These are phyloP conservation scores for Lasiommata megera DNA, from an alignment of 2,888 invertebrate genomes.

Conservation along the genomic window DNA sequence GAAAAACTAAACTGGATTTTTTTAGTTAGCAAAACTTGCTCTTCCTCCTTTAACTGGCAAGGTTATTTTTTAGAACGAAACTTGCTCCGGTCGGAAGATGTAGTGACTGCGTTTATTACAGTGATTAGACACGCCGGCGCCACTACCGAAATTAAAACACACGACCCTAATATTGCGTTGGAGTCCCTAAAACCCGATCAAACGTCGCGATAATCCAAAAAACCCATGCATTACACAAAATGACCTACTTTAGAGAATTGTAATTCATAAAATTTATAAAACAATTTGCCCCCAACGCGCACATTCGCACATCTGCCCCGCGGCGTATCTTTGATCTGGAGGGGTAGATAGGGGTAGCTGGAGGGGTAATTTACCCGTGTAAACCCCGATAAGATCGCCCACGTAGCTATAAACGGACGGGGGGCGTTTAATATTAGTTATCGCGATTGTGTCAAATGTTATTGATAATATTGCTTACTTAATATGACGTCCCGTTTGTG, in stretches of 20 bases:
- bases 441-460: conserved; percentile 9
- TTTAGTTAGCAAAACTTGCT: too few relatives aligned
- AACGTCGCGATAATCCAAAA: conserved; percentile 7
- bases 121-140: too few relatives aligned
- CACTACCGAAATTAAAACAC: conserved; percentile 1
- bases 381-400: conserved; percentile 25
- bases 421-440: conserved; percentile 10
- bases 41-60: too few relatives aligned
- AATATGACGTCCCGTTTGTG: neutral
- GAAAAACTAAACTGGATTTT: too few relatives aligned
- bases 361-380: conserved; percentile 28
- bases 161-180: conserved; percentile 1
- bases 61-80: too few relatives aligned
- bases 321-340: conserved; percentile 36
- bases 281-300: conserved; percentile 15
- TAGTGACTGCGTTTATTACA: too few relatives aligned
- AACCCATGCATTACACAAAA: conserved; percentile 12
- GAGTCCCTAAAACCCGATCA: conserved; percentile 4
- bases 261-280: conserved; percentile 19
- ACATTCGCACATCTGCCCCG: conserved; percentile 15
- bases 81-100: too few relatives aligned
- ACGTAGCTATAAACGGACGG: neutral
- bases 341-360: conserved; percentile 13
- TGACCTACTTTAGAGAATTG: conserved; percentile 12
- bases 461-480: conserved; percentile 9